Evolutionary conservation across 2,888 invertebrate genomes (phyloP).

Genomic region (Disparrhopalites patrizii): DNA sequence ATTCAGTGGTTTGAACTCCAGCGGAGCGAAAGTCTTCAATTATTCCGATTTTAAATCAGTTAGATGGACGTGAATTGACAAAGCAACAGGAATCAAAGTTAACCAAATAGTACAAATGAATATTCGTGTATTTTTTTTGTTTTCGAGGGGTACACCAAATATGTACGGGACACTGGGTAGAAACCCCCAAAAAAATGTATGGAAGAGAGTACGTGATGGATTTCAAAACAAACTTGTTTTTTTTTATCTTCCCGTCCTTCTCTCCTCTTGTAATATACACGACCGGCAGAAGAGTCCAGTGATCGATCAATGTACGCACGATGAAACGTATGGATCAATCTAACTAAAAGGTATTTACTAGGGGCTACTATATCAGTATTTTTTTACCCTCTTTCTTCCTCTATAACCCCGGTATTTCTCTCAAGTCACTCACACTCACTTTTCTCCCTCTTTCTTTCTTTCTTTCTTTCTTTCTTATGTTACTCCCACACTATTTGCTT

Average conservation of each 20-base stretch:
- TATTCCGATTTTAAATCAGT: constrained; percentile 11
- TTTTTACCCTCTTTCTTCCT: too few species aligned
- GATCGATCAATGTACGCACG: constrained; percentile 14
- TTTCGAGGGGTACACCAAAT: neutral
- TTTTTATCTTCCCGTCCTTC: neutral
- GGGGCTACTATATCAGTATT: too few species aligned
- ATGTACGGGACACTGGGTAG: neutral
- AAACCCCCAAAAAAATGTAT: neutral
- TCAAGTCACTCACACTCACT: neutral
- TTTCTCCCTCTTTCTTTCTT: neutral
- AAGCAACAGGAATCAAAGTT: constrained; percentile 4
- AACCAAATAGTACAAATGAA: constrained; percentile 5
- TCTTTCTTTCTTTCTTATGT: neutral
- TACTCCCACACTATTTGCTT: too few species aligned
- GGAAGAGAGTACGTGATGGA: neutral
- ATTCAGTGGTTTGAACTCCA: constrained; percentile 3
- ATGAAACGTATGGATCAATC: constrained; percentile 12
- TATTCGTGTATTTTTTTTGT: too few species aligned
- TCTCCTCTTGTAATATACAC: too few species aligned
- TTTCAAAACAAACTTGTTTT: constrained; percentile 14
- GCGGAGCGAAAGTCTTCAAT: constrained; percentile 6
- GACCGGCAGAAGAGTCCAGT: too few species aligned
- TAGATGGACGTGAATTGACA: constrained; percentile 9
- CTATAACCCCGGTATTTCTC: neutral
- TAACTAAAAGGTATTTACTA: constrained; percentile 5